phyloP scores from a whole-genome alignment of 2,113 vertebrate species.

The Athene noctua region DNA sequence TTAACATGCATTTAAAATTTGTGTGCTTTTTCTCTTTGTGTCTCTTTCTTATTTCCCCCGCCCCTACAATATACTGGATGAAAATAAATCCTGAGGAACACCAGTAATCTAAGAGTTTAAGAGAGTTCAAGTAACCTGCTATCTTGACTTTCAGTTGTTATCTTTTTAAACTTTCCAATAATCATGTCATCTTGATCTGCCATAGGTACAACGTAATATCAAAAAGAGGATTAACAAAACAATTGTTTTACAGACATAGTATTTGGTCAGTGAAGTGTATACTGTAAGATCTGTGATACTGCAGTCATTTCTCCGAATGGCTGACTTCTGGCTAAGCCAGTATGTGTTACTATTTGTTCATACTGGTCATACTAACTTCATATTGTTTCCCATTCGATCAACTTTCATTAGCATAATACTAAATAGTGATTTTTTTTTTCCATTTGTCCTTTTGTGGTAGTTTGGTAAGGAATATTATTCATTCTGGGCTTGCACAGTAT shows the following conservation, averaged over 20 bases:
- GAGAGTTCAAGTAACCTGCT: background rate
- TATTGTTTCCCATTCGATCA: background rate
- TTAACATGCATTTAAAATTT: background rate
- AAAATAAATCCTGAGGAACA: background rate
- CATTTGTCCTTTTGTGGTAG: background rate
- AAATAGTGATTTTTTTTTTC: background rate
- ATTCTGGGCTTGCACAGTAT: background rate
- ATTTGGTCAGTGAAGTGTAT: background rate
- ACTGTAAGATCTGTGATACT: background rate
- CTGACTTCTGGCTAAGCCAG: background rate
- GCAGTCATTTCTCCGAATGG: background rate
- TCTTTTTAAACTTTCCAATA: background rate
- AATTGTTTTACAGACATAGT: background rate
- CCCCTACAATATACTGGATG: rapidly evolving
- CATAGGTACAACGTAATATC: background rate
- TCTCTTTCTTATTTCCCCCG: background rate
- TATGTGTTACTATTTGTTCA: background rate
- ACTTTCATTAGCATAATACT: background rate
- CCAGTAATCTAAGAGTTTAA: background rate
- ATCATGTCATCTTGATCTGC: background rate
- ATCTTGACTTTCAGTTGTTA: background rate
- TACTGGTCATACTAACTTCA: background rate
- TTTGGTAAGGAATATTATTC: background rate
- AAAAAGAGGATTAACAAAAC: background rate
- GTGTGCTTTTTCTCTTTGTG: background rate